Evolutionary conservation across 2,888 invertebrate species (phyloP).

Genomic region (Ptilodon capucinus): DNA sequence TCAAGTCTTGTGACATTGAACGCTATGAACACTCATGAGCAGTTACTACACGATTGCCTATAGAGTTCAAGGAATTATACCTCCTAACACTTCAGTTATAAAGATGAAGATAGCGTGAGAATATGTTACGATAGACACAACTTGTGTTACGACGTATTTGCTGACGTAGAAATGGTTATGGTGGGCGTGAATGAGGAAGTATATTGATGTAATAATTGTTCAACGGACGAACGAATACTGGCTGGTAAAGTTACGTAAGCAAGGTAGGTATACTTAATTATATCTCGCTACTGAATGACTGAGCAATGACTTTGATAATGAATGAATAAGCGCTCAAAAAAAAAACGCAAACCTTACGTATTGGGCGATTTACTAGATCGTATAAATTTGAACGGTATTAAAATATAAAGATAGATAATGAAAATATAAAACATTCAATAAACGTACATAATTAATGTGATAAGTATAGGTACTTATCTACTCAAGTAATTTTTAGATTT

Average conservation of each 20-base stretch:
- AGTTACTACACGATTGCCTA: neutral
- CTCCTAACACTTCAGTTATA: neutral
- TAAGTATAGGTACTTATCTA: too few relatives aligned
- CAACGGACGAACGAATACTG: constrained; percentile 3
- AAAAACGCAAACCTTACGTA: too few relatives aligned
- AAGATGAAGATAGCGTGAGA: constrained; percentile 9
- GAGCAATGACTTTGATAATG: too few relatives aligned
- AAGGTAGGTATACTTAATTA: too few relatives aligned
- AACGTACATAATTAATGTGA: too few relatives aligned
- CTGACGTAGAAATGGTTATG: constrained; percentile 22
- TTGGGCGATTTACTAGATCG: too few relatives aligned
- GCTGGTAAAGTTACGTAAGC: neutral
- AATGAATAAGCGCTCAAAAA: too few relatives aligned
- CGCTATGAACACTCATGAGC: constrained; percentile 5
- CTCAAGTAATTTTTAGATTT: too few relatives aligned
- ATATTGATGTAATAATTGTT: constrained; percentile 8
- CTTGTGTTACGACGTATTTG: constrained; percentile 10
- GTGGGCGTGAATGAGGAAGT: constrained; percentile 21
- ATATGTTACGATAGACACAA: neutral
- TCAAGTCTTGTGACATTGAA: constrained; percentile 20
- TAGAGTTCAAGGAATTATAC: neutral
- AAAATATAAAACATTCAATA: too few relatives aligned
- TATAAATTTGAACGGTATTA: too few relatives aligned
- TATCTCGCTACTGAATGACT: neutral
- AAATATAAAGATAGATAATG: too few relatives aligned